These are phyloP conservation scores for Callyntrura sp. DNA, from an alignment of 2,888 invertebrate species.

Conservation along the genomic window DNA sequence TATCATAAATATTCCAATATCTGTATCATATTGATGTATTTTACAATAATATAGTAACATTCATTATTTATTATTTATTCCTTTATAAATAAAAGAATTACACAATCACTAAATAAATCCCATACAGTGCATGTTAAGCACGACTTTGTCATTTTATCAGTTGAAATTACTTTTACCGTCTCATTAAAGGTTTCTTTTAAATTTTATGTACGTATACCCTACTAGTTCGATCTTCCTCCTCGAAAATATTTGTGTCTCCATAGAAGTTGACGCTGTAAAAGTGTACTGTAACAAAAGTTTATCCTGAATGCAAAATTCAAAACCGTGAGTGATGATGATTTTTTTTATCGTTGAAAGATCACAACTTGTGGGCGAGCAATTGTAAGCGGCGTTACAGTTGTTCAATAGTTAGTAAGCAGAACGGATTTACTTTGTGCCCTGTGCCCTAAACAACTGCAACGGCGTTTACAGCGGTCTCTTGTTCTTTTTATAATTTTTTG, in stretches of 20 bases:
- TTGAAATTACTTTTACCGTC: neutral
- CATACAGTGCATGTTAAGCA: constrained; percentile 62
- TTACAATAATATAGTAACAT: constrained; percentile 69
- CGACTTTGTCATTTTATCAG: constrained; percentile 33
- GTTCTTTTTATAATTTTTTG: no score
- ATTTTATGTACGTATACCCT: constrained; percentile 41
- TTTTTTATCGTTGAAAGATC: no score
- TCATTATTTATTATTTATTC: constrained; percentile 34
- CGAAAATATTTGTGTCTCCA: neutral
- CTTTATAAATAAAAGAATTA: constrained; percentile 55
- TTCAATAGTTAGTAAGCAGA: no score
- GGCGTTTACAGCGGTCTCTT: no score
- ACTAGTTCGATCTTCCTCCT: neutral
- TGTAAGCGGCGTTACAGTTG: no score
- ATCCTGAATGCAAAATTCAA: no score
- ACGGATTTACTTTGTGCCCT: no score
- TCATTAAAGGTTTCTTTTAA: constrained; percentile 24
- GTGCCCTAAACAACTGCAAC: no score
- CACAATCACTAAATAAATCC: constrained; percentile 60
- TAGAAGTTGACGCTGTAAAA: constrained; percentile 2
- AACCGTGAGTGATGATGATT: no score
- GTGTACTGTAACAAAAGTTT: no score
- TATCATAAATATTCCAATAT: constrained; percentile 77
- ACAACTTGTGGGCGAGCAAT: no score
- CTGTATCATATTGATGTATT: constrained; percentile 62